Evolutionary conservation across 2,888 invertebrate species (phyloP), one percentile per base, ranked within the genome.

Genomic region (Slavum lentiscoides): DNA sequence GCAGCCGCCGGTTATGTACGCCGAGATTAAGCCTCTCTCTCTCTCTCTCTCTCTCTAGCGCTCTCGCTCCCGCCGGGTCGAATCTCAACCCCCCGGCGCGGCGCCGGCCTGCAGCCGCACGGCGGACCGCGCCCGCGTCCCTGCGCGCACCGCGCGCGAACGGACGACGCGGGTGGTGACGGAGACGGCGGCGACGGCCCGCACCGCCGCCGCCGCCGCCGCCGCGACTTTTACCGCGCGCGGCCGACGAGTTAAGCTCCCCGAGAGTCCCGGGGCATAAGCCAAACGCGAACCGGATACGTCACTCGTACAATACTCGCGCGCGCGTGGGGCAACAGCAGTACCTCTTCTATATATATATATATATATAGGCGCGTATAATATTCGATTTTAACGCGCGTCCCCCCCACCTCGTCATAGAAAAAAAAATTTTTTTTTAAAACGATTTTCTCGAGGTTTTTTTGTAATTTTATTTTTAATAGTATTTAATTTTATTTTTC

Each of bases 281-380:
- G 80, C 80, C 80, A 80, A 80, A 80, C 80, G 80, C 80, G 70
- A 80, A 80, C 72, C 80, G 80, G 80, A 80, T 80, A 72, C 69
- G 80, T 72, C 80, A 66, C 80, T 80, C 80, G 80, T 64, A 72
- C 15, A 68, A 61, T 11, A 72, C 70, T 49, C 13, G 11, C 49
- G 13, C 49, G 13, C 1, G 49, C 11, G n/a, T n/a, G n/a, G 43
- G 43, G 49, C 7, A 43, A 43, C 11, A 49, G 2, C 49, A 49
- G 6, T 23, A 53, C 11, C 11, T 53, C n/a, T n/a, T n/a, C n/a
- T n/a, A n/a, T n/a, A n/a, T n/a, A n/a, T n/a, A n/a, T n/a, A n/a
- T n/a, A n/a, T n/a, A n/a, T 15, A 53, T 11, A n/a, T n/a, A 17
- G 39, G n/a, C 39, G 13, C 7, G 15, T 55, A 55, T 15, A 13